Conservation (phyloP, 2,888 invertebrate genomes). For the Pammene fasciana region DNA sequence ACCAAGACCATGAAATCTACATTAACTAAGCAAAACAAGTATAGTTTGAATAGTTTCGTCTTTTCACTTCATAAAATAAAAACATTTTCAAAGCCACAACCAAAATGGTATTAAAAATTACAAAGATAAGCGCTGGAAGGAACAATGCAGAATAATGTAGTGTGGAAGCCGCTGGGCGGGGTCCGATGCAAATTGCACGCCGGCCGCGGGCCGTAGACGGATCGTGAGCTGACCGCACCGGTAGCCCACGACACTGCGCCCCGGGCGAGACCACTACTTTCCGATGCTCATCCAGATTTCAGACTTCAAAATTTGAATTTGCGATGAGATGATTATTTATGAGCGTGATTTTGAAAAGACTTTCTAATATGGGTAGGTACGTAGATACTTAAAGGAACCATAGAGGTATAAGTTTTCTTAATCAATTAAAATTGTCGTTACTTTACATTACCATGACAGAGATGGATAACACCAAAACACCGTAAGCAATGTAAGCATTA, state of each 20-base stretch:
- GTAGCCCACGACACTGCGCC: constrained; percentile 72
- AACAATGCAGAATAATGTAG: constrained; percentile 64
- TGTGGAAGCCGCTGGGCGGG: constrained; percentile 77
- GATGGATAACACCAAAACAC: too few relatives aligned
- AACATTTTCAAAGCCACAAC: constrained; percentile 43
- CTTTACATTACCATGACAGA: too few relatives aligned
- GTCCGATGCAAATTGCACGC: constrained; percentile 77
- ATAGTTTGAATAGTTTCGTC: too few relatives aligned
- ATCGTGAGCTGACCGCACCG: constrained; percentile 79
- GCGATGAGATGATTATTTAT: constrained; percentile 44
- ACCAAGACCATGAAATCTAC: too few relatives aligned
- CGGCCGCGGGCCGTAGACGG: constrained; percentile 72
- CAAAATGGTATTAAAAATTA: constrained; percentile 48
- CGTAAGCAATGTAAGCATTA: too few relatives aligned
- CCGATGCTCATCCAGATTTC: constrained; percentile 42
- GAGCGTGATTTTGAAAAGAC: background rate
- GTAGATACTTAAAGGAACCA: background rate
- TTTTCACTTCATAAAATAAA: too few relatives aligned
- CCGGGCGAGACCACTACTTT: constrained; percentile 52
- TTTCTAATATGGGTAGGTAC: background rate
- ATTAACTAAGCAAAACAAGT: too few relatives aligned
- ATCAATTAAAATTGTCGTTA: too few relatives aligned
- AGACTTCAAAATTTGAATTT: constrained; percentile 43
- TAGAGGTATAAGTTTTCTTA: too few relatives aligned
- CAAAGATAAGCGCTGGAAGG: constrained; percentile 56